phyloP scores from a whole-genome alignment of 2,113 vertebrate species.

The Labeo catla region DNA sequence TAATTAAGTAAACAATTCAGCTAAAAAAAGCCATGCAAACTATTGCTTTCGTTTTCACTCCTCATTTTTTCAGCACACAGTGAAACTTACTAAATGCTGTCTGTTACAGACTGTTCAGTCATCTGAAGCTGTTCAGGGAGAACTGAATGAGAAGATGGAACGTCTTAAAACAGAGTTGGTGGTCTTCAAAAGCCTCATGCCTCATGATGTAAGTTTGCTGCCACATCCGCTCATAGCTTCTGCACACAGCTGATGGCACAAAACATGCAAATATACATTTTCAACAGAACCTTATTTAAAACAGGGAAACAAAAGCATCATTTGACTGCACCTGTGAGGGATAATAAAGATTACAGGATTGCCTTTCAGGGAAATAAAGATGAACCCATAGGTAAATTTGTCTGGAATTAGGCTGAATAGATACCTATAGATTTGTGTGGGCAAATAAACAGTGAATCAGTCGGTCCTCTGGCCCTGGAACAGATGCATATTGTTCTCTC shows the following conservation, averaged over 20 bases:
- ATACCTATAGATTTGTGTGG: conserved; percentile 2
- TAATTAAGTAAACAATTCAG: not conserved
- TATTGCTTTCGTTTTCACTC: not conserved
- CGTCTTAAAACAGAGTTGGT: conserved; percentile 86
- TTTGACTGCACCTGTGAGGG: conserved; percentile 14
- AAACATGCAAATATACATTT: not conserved
- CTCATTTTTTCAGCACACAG: not conserved
- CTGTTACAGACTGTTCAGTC: conserved; percentile 81
- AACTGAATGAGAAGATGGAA: conserved; percentile 85
- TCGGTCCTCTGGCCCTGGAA: not conserved
- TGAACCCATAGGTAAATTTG: conserved; percentile 22
- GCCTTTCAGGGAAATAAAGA: conserved; percentile 29
- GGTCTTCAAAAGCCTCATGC: conserved; percentile 89
- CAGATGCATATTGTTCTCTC: conserved; percentile 47
- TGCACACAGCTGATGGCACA: not conserved
- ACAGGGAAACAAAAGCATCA: not conserved
- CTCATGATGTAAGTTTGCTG: conserved; percentile 80
- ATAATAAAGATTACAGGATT: conserved; percentile 18
- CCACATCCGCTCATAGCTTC: not conserved
- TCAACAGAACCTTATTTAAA: not conserved
- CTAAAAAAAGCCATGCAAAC: not conserved
- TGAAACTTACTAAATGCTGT: conserved; percentile 26
- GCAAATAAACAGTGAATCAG: conserved; percentile 23
- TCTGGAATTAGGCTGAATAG: not conserved
- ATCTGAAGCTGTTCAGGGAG: conserved; percentile 82